These are phyloP conservation scores for Apostichopus japonicus DNA, from an alignment of 35 echinoderm and acorn worm genomes.

Conservation along the genomic window DNA sequence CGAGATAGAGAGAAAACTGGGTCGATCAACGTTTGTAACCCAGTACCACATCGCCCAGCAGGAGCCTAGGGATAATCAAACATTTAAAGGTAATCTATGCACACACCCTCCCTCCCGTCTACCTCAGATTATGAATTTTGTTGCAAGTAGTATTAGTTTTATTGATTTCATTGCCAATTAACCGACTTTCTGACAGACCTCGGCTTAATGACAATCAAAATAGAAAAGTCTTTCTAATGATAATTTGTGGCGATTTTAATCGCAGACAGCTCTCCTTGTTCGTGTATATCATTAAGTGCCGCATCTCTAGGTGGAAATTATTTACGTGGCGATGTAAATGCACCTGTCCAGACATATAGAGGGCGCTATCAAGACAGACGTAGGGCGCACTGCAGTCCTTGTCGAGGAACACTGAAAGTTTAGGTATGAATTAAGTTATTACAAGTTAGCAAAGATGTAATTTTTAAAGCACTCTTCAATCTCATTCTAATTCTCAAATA, in stretches of 20 bases:
- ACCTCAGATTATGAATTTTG: constrained; percentile 40
- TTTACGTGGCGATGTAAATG: no score
- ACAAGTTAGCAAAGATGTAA: no score
- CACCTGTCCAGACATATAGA: no score
- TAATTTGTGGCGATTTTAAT: neutral
- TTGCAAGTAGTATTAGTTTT: constrained; percentile 26
- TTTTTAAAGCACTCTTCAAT: no score
- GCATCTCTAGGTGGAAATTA: no score
- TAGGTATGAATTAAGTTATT: no score
- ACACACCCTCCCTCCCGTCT: neutral
- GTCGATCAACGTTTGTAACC: constrained; percentile 30
- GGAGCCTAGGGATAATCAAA: constrained; percentile 24
- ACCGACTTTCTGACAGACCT: constrained; percentile 17
- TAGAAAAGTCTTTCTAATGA: neutral
- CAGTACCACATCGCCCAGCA: constrained; percentile 10
- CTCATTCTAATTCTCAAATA: no score
- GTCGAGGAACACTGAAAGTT: no score
- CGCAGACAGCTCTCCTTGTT: neutral
- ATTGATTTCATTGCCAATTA: constrained; percentile 37
- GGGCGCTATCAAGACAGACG: no score
- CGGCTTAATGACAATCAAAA: constrained; percentile 1
- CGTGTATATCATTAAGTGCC: no score
- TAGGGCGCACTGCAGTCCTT: no score
- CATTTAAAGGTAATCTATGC: constrained; percentile 5
- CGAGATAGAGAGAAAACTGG: neutral